Base-by-base conservation (phyloP, 2,888 invertebrate species). In the Dolichopus griseipennis region DNA sequence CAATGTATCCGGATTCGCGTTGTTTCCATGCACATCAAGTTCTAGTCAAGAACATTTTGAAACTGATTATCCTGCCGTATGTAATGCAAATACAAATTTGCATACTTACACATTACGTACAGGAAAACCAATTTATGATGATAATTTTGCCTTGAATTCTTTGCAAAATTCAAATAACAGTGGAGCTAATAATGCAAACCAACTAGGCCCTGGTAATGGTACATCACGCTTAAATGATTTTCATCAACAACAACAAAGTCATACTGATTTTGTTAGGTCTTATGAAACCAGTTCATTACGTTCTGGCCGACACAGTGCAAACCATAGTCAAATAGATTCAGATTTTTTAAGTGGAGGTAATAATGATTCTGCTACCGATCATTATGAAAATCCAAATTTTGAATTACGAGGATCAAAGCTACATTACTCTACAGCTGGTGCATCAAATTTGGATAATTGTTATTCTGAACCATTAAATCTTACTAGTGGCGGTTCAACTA, bases 1-100 rank as follows among this genome's bases (percentile, higher is more conserved):
- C 67, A 87, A 87, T 75, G 87, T 89, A 33, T 87, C 91, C 0
- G 91, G 91, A 0, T 87, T 93, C 73, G 91, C 92, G 8, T 81
- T 93, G 66, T 91, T 91, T 76, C 91, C 92, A 0, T 93, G 92
- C 76, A 90, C 90, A 0, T 90, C 90, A 15, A 90, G 90, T 62
- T 90, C 91, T n/a, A 90, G 91, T 70, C 91, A 92, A 74, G 91
- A 91, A 71, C 91, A 92, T 77, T 91, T 91, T 75, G 90, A 90
- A 73, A 90, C 91, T 8, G 88, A 90, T 72, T 93, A 92, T 77
- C 93, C 93, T 7, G 91, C 92, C 15, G 90, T 93, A 73, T 93
- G 93, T 78, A 91, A 90, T 75, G 90, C 92, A 5, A 93, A 93
- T 75, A 91, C 92, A 12, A 92, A 93, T 72, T 86, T 92, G 15